Base-by-base conservation (phyloP, 2,797 vertebrate species). In the Thunnus albacares region DNA sequence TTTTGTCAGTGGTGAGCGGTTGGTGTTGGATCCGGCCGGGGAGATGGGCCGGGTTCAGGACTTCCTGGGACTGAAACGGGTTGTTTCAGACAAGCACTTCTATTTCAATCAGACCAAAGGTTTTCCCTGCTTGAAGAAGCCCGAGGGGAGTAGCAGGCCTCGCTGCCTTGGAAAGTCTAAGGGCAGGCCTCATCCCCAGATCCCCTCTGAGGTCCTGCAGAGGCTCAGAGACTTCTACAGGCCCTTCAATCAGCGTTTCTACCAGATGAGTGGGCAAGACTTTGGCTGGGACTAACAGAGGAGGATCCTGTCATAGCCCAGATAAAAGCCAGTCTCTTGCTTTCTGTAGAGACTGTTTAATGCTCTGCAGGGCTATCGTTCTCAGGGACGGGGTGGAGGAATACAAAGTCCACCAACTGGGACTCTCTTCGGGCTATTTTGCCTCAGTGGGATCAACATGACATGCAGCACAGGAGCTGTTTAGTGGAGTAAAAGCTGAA, bases 101-200 rank as follows among this genome's bases (percentile, higher is more conserved):
- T 99, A 97, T 82, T 99, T 99, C 87, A 99, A 98, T 0, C 93
- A 97, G 91, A 99, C 98, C 89, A 99, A 99, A 93, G 98, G 98
- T 22, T 99, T 99, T 74, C 98, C 98, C 7, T 99, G 98, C 90
- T 93, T 99, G 82, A 97, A 97, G 95, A 99, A 98, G 88, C 97
- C 97, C 0, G 97, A 97, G 86, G 97, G 96, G 1, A 94, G 96
- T 89, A 94, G 96, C 89, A 94, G 93, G 22, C 97, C 97, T 0
- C 97, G 96, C 68, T 99, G 98, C 88, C 90, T 98, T 20, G 98
- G 98, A 5, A 98, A 97, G 82, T 98, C 98, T 59, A 99, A 99
- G 84, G 98, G 98, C 41, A 92, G 97, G 74, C 96, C 96, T 0
- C 98, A 98, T 67, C 97, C 98, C 11, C 93, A 79, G 9, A 99